phyloP scores from a whole-genome alignment of 2,113 vertebrate genomes.

The Hemicordylus capensis region DNA sequence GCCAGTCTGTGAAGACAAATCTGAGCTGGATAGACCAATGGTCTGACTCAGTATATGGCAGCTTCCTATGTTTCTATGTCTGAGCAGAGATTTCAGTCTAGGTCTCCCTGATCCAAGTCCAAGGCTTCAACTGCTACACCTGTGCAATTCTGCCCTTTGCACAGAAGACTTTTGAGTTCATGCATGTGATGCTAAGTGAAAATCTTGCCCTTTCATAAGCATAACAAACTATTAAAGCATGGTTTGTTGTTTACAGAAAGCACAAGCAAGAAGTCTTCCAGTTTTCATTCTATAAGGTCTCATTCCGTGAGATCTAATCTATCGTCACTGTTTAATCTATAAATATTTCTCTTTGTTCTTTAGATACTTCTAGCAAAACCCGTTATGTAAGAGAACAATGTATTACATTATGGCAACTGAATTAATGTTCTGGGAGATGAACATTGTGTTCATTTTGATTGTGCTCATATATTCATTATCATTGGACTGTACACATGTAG shows the following conservation, averaged over 20 bases:
- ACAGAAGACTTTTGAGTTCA: conserved; percentile 6
- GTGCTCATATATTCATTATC: not conserved
- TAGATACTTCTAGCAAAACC: conserved; percentile 8
- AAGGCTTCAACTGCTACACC: too few species aligned
- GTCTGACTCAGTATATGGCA: too few species aligned
- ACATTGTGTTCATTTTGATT: not conserved
- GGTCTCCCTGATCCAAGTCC: too few species aligned
- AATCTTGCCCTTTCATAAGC: accelerated
- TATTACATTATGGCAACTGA: conserved; percentile 10
- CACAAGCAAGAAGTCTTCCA: not conserved
- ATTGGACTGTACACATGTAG: not conserved
- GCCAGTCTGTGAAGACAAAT: too few species aligned
- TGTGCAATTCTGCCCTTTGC: not conserved
- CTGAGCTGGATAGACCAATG: too few species aligned
- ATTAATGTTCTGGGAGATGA: not conserved
- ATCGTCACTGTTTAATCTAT: conserved; percentile 23
- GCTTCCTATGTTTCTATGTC: too few species aligned
- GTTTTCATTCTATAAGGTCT: conserved; percentile 37
- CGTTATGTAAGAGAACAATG: not conserved
- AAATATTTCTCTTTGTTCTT: conserved; percentile 37
- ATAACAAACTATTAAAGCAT: not conserved
- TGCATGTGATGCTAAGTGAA: not conserved
- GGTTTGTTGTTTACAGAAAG: conserved; percentile 30
- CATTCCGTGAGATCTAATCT: too few species aligned
- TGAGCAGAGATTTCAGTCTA: too few species aligned